Conservation (phyloP, 2,797 vertebrate species). For the Myotis pilosus region DNA sequence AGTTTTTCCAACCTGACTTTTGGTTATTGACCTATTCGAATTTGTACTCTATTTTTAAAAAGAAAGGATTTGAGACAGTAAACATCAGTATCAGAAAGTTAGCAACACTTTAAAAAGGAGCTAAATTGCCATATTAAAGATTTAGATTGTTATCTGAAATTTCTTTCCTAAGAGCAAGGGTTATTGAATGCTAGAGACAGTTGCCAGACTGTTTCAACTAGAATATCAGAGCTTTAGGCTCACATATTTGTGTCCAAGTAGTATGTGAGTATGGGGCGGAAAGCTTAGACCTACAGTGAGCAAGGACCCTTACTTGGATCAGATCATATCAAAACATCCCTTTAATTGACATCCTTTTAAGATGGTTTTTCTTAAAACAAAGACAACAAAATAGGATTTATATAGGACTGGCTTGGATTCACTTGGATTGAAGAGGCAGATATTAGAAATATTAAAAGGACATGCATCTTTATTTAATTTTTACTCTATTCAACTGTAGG, state of each 20-base stretch:
- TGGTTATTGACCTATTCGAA: conserved; percentile 52
- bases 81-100: conserved; percentile 46
- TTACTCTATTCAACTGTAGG: neutral
- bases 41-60: conserved; percentile 24
- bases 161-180: conserved; percentile 27
- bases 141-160: neutral
- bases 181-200: neutral
- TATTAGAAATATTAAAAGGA: conserved; percentile 30
- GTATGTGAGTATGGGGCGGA: neutral
- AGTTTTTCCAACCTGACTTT: conserved; percentile 44
- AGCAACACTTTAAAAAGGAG: conserved; percentile 17
- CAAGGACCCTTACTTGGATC: neutral
- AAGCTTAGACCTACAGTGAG: neutral
- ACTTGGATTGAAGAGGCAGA: neutral
- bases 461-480: neutral
- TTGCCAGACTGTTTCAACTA: conserved; percentile 46
- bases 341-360: neutral
- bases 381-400: neutral
- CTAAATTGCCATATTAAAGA: conserved; percentile 53
- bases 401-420: neutral
- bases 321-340: neutral
- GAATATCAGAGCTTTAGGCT: neutral
- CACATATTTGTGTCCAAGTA: neutral
- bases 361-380: conserved; percentile 15
- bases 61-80: neutral